A percentile compares a stretch with the other conserved stretches of the same genome.
phyloP scores from a whole-genome alignment of 2,888 invertebrate species.

The Mechanitis messenoides region DNA sequence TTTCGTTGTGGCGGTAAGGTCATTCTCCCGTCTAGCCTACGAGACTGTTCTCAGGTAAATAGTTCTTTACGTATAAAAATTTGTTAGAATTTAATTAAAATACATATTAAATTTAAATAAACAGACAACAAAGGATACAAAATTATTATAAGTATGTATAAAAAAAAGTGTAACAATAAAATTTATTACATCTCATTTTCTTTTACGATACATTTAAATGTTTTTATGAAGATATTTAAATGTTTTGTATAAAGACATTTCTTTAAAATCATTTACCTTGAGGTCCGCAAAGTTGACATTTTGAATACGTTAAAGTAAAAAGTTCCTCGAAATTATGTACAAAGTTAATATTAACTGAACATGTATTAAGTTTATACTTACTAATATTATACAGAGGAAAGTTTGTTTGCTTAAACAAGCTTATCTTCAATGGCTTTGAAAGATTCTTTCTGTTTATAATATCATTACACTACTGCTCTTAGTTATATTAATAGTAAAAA shows the following conservation, averaged over 20 bases:
- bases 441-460: too few relatives aligned
- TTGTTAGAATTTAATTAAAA: too few relatives aligned
- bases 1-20: slow-evolving; percentile 31
- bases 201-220: slow-evolving; percentile 2
- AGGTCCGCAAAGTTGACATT: neutral
- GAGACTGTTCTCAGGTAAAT: slow-evolving; percentile 30
- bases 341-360: too few relatives aligned
- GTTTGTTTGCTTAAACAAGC: too few relatives aligned
- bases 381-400: too few relatives aligned
- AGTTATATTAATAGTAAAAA: too few relatives aligned
- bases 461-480: too few relatives aligned
- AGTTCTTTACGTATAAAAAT: slow-evolving; percentile 20
- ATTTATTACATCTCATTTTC: neutral
- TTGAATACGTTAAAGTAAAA: neutral
- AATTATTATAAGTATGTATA: neutral
- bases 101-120: neutral
- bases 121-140: neutral
- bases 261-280: neutral
- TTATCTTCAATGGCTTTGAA: too few relatives aligned
- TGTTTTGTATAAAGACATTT: slow-evolving; percentile 1
- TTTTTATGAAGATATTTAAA: neutral
- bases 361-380: too few relatives aligned
- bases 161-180: neutral
- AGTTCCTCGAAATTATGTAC: neutral
- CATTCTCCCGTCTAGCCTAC: slow-evolving; percentile 35